Percentiles rank a stretch among this genome's conserved stretches.
Evolutionary conservation across 2,888 invertebrate genomes (phyloP).

Genomic region (Diarsia mendica): DNA sequence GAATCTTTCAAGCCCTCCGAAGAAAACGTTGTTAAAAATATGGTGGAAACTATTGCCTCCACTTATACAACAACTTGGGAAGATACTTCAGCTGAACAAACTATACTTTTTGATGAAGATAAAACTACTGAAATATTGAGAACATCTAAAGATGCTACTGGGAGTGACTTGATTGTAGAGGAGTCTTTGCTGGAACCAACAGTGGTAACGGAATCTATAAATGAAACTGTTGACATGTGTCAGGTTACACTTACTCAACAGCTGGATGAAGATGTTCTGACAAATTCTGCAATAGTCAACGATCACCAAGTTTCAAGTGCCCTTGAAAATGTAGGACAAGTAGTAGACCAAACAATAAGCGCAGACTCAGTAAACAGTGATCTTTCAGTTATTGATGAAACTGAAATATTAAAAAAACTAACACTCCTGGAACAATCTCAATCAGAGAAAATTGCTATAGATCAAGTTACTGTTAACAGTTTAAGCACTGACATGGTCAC

Average conservation of each 20-base stretch:
- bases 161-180: neutral
- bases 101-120: neutral
- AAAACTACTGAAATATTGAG: neutral
- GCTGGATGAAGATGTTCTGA: neutral
- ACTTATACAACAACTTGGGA: neutral
- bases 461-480: neutral
- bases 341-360: neutral
- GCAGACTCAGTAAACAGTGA: neutral
- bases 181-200: neutral
- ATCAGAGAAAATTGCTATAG: neutral
- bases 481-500: neutral
- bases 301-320: slow-evolving; percentile 2
- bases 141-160: neutral
- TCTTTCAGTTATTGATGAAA: neutral
- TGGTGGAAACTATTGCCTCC: neutral
- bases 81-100: neutral
- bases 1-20: neutral
- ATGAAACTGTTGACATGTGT: neutral
- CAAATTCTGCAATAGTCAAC: neutral
- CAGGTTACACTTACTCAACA: neutral
- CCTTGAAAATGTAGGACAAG: neutral
- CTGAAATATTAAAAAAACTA: neutral
- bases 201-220: neutral
- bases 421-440: neutral
- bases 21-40: neutral